Percentiles rank a stretch among this genome's conserved stretches.
Evolutionary conservation across 2,888 invertebrate species (phyloP).

Genomic region (Drosophila rellima): DNA sequence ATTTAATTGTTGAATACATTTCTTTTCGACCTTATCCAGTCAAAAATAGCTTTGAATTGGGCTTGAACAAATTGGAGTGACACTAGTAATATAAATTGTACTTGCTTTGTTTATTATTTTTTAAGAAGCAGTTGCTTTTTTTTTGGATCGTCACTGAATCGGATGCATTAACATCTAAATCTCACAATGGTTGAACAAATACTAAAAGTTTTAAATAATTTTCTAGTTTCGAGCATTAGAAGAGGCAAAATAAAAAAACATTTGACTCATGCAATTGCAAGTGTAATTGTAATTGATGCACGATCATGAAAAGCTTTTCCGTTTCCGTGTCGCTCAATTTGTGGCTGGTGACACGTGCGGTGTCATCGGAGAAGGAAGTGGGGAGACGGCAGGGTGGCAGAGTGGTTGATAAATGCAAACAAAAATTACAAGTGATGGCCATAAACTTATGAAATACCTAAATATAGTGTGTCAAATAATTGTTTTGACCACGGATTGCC

Average conservation of each 20-base stretch:
- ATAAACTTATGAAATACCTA: conserved; percentile 16
- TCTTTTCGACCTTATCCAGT: neutral
- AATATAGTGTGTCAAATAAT: neutral
- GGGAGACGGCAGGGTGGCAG: conserved; percentile 1
- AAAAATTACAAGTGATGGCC: conserved; percentile 13
- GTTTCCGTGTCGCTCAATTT: conserved; percentile 40
- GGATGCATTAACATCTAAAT: conserved; percentile 31
- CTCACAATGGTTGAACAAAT: conserved; percentile 51
- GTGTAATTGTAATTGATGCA: conserved; percentile 29
- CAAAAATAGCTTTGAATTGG: conserved; percentile 5
- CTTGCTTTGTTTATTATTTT: conserved; percentile 20
- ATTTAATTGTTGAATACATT: neutral
- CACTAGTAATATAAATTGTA: conserved; percentile 14
- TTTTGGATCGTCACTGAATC: neutral
- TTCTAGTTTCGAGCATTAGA: conserved; percentile 23
- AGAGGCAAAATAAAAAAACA: conserved; percentile 27
- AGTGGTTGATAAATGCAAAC: conserved; percentile 19
- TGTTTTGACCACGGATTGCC: neutral
- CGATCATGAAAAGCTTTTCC: conserved; percentile 56
- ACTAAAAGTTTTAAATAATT: conserved; percentile 42
- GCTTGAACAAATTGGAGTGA: conserved; percentile 11
- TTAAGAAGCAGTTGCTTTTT: neutral
- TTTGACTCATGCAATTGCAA: conserved; percentile 6
- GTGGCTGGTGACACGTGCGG: conserved; percentile 9
- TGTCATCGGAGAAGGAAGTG: neutral